These are phyloP conservation scores for Galeopterus variegatus DNA, from an alignment of 2,113 vertebrate species.

Conservation along the genomic window DNA sequence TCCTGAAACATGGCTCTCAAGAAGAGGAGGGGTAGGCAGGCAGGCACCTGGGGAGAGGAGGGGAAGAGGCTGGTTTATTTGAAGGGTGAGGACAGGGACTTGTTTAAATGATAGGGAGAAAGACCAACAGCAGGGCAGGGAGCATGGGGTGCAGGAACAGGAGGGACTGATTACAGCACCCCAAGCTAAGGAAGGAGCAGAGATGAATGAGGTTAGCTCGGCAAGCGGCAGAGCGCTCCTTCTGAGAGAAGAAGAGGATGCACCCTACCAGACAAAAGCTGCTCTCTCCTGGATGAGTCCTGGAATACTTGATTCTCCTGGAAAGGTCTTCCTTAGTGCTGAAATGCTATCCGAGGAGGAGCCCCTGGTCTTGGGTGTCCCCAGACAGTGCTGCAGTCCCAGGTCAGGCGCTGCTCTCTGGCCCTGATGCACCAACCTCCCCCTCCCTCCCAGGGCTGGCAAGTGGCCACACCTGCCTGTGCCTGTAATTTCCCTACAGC, in stretches of 20 bases:
- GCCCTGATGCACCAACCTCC: not conserved
- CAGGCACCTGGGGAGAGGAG: not conserved
- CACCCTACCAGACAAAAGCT: not conserved
- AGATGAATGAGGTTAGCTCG: not conserved
- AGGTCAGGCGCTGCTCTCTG: not conserved
- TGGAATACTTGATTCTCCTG: not conserved
- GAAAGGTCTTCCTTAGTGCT: not conserved
- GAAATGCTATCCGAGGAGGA: not conserved
- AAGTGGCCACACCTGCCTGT: not conserved
- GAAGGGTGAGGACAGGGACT: not conserved
- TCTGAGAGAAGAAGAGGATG: not conserved
- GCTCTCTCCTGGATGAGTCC: not conserved
- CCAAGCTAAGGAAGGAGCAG: no score
- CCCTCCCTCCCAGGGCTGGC: not conserved
- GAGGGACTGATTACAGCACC: not conserved
- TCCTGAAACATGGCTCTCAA: not conserved
- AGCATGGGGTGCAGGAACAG: not conserved
- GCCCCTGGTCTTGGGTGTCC: not conserved
- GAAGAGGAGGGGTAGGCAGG: not conserved
- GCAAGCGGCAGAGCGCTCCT: not conserved
- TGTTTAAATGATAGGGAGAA: not conserved
- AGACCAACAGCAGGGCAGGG: not conserved
- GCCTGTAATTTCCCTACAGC: fast-evolving
- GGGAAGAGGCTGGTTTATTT: not conserved
- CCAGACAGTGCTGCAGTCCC: not conserved